Conservation (phyloP, 2,888 invertebrate genomes). For the Dicyrtomina minuta region DNA sequence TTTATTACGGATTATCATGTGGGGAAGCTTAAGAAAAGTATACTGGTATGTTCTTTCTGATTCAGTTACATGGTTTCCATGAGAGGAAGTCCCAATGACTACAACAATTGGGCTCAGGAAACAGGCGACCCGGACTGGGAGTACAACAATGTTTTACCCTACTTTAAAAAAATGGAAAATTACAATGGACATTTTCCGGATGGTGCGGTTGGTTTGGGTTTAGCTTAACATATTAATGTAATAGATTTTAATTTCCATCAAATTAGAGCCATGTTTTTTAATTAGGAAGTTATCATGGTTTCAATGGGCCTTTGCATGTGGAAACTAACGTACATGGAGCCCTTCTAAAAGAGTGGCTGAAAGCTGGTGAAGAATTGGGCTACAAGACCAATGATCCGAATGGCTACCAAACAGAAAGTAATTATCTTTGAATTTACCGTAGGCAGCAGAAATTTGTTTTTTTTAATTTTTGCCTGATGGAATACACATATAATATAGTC, state of each 20-base stretch:
- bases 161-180: constrained; percentile 60
- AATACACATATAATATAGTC: no score
- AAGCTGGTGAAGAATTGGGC: constrained; percentile 35
- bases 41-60: no score
- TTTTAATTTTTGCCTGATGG: no score
- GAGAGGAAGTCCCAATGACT: constrained; percentile 72
- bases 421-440: no score
- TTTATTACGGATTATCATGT: no score
- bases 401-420: constrained; percentile 31
- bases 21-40: no score
- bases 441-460: no score
- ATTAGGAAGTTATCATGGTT: constrained; percentile 33
- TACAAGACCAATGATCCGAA: constrained; percentile 32
- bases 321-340: constrained; percentile 18
- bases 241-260: not conserved
- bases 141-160: constrained; percentile 57
- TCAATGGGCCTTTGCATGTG: constrained; percentile 26
- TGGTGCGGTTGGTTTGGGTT: not conserved
- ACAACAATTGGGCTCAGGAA: constrained; percentile 65
- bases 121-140: constrained; percentile 57
- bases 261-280: not conserved
- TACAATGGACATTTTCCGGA: constrained; percentile 55
- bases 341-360: constrained; percentile 19
- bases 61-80: constrained; percentile 65
- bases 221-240: not conserved